phyloP scores from a whole-genome alignment of 2,888 invertebrate genomes.

The Erannis defoliaria region DNA sequence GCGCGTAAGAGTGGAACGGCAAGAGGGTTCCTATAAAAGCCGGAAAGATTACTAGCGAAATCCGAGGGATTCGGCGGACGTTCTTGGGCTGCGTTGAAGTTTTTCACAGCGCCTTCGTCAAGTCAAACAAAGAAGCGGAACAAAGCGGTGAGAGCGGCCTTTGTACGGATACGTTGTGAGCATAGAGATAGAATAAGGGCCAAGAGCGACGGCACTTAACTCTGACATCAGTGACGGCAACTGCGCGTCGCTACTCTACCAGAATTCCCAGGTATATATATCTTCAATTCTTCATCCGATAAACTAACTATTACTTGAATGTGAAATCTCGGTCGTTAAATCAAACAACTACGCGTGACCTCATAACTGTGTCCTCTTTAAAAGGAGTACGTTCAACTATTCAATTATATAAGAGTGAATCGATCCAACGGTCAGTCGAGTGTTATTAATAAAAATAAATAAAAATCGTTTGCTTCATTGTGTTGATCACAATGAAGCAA shows the following conservation, averaged over 20 bases:
- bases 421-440: constrained; percentile 25
- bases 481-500: constrained; percentile 30
- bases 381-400: constrained; percentile 16
- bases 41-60: constrained; percentile 53
- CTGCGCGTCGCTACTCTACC: constrained; percentile 48
- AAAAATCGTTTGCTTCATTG: too few relatives aligned
- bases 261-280: constrained; percentile 46
- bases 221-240: constrained; percentile 71
- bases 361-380: constrained; percentile 23
- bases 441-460: constrained; percentile 18
- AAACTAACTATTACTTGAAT: constrained; percentile 34
- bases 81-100: constrained; percentile 61
- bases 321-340: background rate
- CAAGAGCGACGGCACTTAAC: constrained; percentile 77
- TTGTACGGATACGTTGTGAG: constrained; percentile 69
- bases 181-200: constrained; percentile 21
- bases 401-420: constrained; percentile 19
- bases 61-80: constrained; percentile 50
- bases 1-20: constrained; percentile 37
- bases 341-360: constrained; percentile 5
- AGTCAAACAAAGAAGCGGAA: constrained; percentile 83
- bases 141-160: constrained; percentile 82
- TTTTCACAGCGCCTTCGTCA: constrained; percentile 74
- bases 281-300: constrained; percentile 43
- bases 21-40: constrained; percentile 57